Base-by-base conservation (phyloP, 2,113 vertebrate genomes). In the Oriolus oriolus region DNA sequence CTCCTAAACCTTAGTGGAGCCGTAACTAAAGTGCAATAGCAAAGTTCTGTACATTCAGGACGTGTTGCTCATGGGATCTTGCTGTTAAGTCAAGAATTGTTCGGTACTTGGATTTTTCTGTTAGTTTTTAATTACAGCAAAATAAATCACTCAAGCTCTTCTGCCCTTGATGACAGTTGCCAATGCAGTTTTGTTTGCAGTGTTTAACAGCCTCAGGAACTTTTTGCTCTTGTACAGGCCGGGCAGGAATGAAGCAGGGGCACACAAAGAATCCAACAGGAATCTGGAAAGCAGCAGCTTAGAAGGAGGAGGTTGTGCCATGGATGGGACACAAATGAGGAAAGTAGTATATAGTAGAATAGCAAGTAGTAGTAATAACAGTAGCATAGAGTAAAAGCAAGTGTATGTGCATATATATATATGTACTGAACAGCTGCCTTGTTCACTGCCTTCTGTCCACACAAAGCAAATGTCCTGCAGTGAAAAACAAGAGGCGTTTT, bases 1-100 rank as follows among this genome's bases (percentile, higher is more conserved):
- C 16, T 66, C 47, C 49, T 47, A 79, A 83, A 52, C 6, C 49
- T 44, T 37, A 89, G 31, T 53, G 69, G 19, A 90, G 17, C 11
- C 2, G 1, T 37, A 59, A 52, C 1, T 31, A 27, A 54, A 63
- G 13, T 31, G 13, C 57, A 83, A 13, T 8, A 76, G 24, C 42
- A 39, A 68, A 96, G 52, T 60, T 75, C 66, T 57, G 59, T 30
- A 54, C 4, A 6, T 79, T 73, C 57, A 47, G 49, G 53, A 71
- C 0, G 0, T 0, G 0, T 11, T 37, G 52, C 35, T 80, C 39
- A 18, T 0, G 0, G 37, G 30, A 52, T 28, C 33, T 56, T 56
- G 26, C 27, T 52, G 22, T 28, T 41, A 60, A 37, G 30, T 8
- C 16, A 66, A 9, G 3, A 91, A 52, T 20, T n/a, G 47, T 79